These are phyloP conservation scores for Pseudotriccus pelzelni DNA, from an alignment of 2,797 vertebrate genomes.

Conservation along the genomic window DNA sequence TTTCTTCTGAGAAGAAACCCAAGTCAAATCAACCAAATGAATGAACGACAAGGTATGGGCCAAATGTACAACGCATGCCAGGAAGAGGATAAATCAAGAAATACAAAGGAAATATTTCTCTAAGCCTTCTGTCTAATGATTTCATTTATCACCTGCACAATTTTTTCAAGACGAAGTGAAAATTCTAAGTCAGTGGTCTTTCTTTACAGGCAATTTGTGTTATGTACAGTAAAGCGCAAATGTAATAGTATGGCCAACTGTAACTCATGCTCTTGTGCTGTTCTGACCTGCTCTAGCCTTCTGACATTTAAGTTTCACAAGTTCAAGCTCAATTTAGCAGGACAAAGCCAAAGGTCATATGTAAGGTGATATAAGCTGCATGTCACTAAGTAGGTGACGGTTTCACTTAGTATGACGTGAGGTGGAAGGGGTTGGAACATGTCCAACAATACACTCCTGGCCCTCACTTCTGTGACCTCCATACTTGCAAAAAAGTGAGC, in stretches of 20 bases:
- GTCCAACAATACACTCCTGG: background rate
- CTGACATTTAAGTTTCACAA: conserved; percentile 3
- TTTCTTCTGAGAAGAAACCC: background rate
- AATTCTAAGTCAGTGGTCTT: background rate
- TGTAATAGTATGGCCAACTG: background rate
- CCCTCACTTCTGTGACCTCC: background rate
- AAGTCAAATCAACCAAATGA: background rate
- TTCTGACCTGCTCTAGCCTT: background rate
- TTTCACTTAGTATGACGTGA: background rate
- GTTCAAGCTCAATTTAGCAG: conserved; percentile 8
- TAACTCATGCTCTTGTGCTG: background rate
- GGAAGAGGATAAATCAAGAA: background rate
- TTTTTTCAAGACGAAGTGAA: background rate
- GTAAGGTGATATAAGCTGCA: background rate
- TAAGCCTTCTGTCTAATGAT: background rate
- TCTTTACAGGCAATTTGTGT: background rate
- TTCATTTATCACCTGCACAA: background rate
- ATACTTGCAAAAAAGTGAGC: background rate
- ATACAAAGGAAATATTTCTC: background rate
- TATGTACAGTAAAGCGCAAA: background rate
- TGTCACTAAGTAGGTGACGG: background rate
- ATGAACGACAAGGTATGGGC: background rate
- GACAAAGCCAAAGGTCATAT: background rate
- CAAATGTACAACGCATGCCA: background rate
- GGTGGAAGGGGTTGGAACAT: background rate